A percentile compares a stretch with the other conserved stretches of the same genome.
phyloP scores from a whole-genome alignment of 2,797 vertebrate species.

The Luscinia luscinia region DNA sequence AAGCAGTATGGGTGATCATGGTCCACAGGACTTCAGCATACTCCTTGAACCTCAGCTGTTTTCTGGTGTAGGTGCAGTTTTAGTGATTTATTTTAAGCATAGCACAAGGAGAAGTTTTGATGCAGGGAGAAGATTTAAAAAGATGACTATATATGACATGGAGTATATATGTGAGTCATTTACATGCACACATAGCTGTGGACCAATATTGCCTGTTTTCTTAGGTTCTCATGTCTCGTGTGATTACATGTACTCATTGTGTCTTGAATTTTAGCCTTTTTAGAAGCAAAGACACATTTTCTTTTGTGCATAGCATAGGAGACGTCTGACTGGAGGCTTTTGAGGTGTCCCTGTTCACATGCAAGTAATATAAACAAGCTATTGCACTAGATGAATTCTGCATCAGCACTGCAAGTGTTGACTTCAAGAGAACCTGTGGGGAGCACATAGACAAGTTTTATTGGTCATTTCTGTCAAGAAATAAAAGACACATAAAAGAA shows the following conservation, averaged over 20 bases:
- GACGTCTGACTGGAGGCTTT: background rate
- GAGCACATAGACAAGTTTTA: background rate
- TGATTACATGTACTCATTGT: background rate
- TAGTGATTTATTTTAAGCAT: background rate
- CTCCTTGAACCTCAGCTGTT: background rate
- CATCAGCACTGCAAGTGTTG: background rate
- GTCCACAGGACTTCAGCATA: background rate
- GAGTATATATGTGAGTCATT: background rate
- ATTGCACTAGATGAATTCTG: background rate
- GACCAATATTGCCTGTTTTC: background rate
- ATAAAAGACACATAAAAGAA: background rate
- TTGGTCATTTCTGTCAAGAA: background rate
- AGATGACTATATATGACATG: background rate
- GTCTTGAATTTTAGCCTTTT: background rate
- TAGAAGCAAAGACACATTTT: background rate
- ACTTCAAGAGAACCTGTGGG: background rate
- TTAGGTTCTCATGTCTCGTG: background rate
- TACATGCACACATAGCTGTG: background rate
- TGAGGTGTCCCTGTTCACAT: background rate
- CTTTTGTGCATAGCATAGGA: background rate
- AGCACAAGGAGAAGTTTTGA: background rate
- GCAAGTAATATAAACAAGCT: background rate
- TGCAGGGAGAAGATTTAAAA: background rate
- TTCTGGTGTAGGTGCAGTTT: background rate
- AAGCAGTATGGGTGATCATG: rapidly evolving